Evolutionary conservation across 2,113 vertebrate genomes (phyloP).

Genomic region (Oxyruncus cristatus): DNA sequence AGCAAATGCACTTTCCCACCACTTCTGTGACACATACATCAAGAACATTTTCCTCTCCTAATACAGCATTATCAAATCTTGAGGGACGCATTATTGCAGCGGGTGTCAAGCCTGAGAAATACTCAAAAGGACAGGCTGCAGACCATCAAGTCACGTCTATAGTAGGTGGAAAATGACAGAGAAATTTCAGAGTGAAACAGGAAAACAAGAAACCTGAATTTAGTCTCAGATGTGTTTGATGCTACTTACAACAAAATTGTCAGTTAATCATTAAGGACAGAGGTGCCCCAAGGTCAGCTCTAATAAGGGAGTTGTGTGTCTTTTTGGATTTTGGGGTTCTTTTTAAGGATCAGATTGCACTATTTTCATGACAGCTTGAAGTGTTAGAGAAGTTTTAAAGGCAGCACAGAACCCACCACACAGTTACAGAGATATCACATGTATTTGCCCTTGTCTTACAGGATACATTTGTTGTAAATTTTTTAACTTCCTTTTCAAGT

Average conservation of each 20-base stretch:
- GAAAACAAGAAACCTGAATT: background rate
- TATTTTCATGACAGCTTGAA: background rate
- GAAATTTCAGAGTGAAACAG: background rate
- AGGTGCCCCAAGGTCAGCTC: background rate
- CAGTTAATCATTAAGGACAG: background rate
- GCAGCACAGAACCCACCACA: background rate
- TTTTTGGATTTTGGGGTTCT: rapidly evolving
- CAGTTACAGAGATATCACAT: background rate
- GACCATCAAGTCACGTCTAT: background rate
- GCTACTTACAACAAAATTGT: background rate
- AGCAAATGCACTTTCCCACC: background rate
- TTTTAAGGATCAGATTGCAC: background rate
- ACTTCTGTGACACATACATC: background rate
- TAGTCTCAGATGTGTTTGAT: background rate
- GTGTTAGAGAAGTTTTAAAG: background rate
- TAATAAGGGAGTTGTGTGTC: rapidly evolving
- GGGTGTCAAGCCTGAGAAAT: background rate
- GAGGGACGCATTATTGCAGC: background rate
- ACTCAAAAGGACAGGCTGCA: background rate
- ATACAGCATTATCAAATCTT: background rate
- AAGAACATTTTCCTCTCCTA: background rate
- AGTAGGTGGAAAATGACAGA: background rate
- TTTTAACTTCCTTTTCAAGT: background rate
- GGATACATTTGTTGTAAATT: background rate
- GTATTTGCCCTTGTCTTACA: background rate